Conservation (phyloP, 2,888 invertebrate genomes). For the Chrysodeixis includens region DNA sequence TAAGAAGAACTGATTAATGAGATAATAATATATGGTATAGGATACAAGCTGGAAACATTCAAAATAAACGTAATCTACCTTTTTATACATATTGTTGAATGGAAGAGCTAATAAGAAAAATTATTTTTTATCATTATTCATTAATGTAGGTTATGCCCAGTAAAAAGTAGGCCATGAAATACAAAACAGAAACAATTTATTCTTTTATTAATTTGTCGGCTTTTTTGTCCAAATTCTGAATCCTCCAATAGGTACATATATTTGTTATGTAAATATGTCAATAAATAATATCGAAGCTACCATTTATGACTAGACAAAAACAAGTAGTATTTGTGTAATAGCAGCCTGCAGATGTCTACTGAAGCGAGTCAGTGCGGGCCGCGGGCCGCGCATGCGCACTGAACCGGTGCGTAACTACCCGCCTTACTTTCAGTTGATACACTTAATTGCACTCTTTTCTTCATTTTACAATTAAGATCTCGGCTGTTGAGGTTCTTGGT, state of each 20-base stretch:
- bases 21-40: too few relatives aligned
- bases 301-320: background rate
- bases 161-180: background rate
- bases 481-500: background rate
- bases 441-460: slow-evolving; percentile 14
- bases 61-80: too few relatives aligned
- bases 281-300: background rate
- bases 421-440: slow-evolving; percentile 44
- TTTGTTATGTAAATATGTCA: background rate
- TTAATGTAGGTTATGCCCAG: too few relatives aligned
- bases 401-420: slow-evolving; percentile 39
- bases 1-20: too few relatives aligned
- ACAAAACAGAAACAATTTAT: background rate
- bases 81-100: too few relatives aligned
- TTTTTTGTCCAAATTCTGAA: too few relatives aligned
- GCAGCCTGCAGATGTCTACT: slow-evolving; percentile 5
- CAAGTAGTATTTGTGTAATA: background rate
- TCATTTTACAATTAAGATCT: slow-evolving; percentile 2
- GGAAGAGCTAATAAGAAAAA: too few relatives aligned
- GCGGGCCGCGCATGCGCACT: background rate
- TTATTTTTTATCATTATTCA: too few relatives aligned
- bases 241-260: too few relatives aligned
- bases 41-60: too few relatives aligned
- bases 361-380: slow-evolving; percentile 17
- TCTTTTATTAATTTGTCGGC: too few relatives aligned